phyloP scores from a whole-genome alignment of 2,888 invertebrate genomes.

The Meta bourneti region DNA sequence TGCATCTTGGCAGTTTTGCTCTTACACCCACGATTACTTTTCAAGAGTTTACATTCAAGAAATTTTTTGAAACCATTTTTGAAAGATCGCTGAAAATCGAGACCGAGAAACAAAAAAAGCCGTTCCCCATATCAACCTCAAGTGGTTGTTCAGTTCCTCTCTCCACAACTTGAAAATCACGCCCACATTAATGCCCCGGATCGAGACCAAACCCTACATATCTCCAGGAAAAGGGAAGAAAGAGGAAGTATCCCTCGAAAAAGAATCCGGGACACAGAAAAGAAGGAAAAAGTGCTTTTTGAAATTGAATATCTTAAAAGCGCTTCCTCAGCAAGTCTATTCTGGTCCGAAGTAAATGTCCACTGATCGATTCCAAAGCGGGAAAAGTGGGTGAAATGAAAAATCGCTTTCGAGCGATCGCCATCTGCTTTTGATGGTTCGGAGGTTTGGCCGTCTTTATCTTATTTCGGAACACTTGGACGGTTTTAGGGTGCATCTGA shows the following conservation, averaged over 20 bases:
- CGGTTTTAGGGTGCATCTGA: neutral
- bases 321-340: slow-evolving; percentile 20
- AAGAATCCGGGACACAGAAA: neutral
- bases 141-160: slow-evolving; percentile 4
- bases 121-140: too few species aligned
- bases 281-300: neutral
- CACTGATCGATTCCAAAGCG: slow-evolving; percentile 52
- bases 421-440: slow-evolving; percentile 36
- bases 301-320: slow-evolving; percentile 60
- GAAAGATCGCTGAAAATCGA: too few species aligned
- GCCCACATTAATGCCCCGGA: slow-evolving; percentile 15
- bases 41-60: too few species aligned
- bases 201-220: neutral
- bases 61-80: too few species aligned
- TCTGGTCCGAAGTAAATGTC: slow-evolving; percentile 10
- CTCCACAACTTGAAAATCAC: neutral
- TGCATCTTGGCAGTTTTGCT: too few species aligned
- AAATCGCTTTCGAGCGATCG: slow-evolving; percentile 38
- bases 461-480: neutral
- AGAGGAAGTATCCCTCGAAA: neutral
- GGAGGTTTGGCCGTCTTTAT: neutral
- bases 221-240: neutral
- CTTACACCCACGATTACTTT: too few species aligned
- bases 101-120: too few species aligned
- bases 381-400: slow-evolving; percentile 16